Percentiles rank a stretch among this genome's conserved stretches.
Conservation (phyloP, 2,888 invertebrate species). For the Tiliacea citrago region DNA sequence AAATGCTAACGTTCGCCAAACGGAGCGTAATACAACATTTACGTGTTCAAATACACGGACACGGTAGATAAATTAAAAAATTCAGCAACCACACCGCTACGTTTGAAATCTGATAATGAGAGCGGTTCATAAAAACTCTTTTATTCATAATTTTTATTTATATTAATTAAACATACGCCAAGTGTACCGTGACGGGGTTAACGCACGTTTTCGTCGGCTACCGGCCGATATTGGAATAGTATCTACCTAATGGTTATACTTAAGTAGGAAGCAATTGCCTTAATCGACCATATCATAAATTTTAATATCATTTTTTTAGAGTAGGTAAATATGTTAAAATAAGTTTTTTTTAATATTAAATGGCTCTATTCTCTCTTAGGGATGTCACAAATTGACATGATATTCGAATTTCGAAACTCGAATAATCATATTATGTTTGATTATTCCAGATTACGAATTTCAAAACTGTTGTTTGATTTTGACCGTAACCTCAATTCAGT, state of each 20-base stretch:
- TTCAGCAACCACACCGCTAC: conserved; percentile 75
- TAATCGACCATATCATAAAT: conserved; percentile 35
- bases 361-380: not conserved
- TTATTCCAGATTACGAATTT: not conserved
- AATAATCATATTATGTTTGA: conserved; percentile 1
- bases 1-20: conserved; percentile 74
- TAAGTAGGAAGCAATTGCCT: conserved; percentile 34
- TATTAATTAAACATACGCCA: conserved; percentile 86
- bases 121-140: conserved; percentile 76
- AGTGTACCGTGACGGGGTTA: conserved; percentile 87
- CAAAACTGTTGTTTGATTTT: not conserved
- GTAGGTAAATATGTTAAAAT: not conserved
- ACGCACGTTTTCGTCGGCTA: conserved; percentile 76
- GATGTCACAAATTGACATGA: not conserved
- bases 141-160: conserved; percentile 84
- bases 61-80: conserved; percentile 85
- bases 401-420: conserved; percentile 1
- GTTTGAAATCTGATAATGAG: conserved; percentile 80
- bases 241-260: conserved; percentile 17
- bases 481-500: not conserved
- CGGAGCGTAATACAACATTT: conserved; percentile 76
- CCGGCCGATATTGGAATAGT: conserved; percentile 62
- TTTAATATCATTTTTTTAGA: conserved; percentile 7
- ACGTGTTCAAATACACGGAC: conserved; percentile 76
- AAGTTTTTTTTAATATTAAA: not conserved